Evolutionary conservation across 30 jellyfish, hydroid and myxozoan species (phyloP), one percentile per base, ranked within the genome.

Genomic region (Nemopilema nomurai): DNA sequence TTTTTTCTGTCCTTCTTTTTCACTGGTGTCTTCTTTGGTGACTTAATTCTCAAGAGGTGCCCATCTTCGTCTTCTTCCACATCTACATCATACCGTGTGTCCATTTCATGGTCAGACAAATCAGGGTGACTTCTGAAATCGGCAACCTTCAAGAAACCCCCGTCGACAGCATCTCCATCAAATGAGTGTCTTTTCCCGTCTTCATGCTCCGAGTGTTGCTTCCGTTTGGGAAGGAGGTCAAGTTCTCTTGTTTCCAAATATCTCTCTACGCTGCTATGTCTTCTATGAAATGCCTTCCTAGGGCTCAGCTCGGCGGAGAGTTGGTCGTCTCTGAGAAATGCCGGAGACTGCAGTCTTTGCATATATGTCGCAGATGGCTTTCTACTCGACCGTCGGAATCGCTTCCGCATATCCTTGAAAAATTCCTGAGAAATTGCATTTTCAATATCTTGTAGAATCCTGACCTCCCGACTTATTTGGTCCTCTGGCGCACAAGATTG

Each of bases 341-440:
- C 82, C n/a, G 93, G 94, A 18, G 85, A 57, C 78, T 74, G 89
- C 33, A 71, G 63, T 53, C 70, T 83, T 29, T 83, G 96, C 53
- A 86, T 19, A 31, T 52, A 73, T 41, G 57, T 3, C 8, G 77
- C 85, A 51, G 92, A 53, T 27, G 82, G 87, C 28, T 80, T 75
- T 25, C 93, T 83, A 32, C 85, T 62, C 53, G 76, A 71, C 51
- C 96, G 84, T 67, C 97, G 80, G 49, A 93, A 67, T 31, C 94
- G 86, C 73, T 80, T 88, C 68, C 96, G 79, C 0, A 93, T 91
- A 57, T 87, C 98, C 53, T 84, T 83, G 83, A 88, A 88, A 83
- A 82, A 93, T 71, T 88, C 97, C 26, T 77, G 87, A 0, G 98
- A 93, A 18, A 93, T 83, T n/a, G 97, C 97, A 33, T 53, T 74